Conservation (phyloP, 2,113 vertebrate genomes). For the Alligator mississippiensis region DNA sequence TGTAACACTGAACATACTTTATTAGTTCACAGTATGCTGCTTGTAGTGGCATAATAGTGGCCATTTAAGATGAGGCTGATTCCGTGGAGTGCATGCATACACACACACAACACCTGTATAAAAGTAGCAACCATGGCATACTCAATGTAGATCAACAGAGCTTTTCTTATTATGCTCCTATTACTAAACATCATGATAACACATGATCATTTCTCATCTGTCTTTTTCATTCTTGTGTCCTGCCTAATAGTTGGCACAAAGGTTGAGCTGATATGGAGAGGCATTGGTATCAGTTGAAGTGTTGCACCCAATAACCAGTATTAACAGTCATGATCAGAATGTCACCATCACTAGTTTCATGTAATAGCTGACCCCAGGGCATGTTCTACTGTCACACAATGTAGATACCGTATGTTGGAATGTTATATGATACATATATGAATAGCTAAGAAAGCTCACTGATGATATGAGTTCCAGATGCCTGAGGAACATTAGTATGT, state of each 20-base stretch:
- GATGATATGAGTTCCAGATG: neutral
- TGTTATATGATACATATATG: neutral
- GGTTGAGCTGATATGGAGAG: neutral
- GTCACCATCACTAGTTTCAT: neutral
- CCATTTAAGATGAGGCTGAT: neutral
- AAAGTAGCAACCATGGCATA: neutral
- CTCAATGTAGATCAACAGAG: neutral
- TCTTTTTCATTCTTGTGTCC: slow-evolving; percentile 1
- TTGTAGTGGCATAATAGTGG: neutral
- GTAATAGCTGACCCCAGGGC: neutral
- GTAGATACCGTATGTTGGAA: neutral
- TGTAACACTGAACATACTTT: neutral
- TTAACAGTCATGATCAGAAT: neutral
- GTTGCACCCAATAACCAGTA: neutral
- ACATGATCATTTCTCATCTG: slow-evolving; percentile 14
- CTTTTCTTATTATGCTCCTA: too few species aligned
- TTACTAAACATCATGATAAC: neutral
- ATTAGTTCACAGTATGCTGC: neutral
- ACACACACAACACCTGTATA: neutral
- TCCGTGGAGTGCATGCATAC: neutral
- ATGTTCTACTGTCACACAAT: neutral
- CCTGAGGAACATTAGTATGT: slow-evolving; percentile 6
- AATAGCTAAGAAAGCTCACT: neutral
- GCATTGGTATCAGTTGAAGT: neutral
- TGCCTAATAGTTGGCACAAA: slow-evolving; percentile 1